Percentiles rank a stretch among this genome's conserved stretches.
These are phyloP conservation scores for Hirtodrosophila trivittata DNA, from an alignment of 2,888 invertebrate species.

Conservation along the genomic window DNA sequence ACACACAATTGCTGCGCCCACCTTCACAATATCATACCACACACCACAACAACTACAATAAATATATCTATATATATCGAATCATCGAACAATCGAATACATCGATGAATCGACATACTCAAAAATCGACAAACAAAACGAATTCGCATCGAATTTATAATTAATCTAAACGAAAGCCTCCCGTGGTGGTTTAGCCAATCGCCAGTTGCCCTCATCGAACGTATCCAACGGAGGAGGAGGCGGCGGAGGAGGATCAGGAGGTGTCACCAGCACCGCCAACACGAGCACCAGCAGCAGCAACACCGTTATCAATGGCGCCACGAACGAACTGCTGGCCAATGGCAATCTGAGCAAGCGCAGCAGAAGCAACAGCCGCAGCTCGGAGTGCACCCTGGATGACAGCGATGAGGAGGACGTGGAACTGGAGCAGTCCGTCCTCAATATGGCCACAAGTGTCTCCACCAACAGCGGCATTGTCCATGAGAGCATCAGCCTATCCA, in stretches of 20 bases:
- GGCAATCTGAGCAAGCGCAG: conserved; percentile 84
- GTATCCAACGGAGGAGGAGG: conserved; percentile 40
- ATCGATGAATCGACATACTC: conserved; percentile 7
- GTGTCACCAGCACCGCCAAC: conserved; percentile 17
- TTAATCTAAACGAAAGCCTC: conserved; percentile 85
- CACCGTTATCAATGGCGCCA: conserved; percentile 22
- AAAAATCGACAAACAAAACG: conserved; percentile 41
- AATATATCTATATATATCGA: conserved; percentile 9
- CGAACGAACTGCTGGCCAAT: conserved; percentile 56
- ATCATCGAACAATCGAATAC: conserved; percentile 5
- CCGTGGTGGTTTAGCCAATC: conserved; percentile 89
- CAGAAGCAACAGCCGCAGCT: conserved; percentile 84
- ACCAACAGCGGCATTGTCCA: conserved; percentile 20
- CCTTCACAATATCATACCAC: conserved; percentile 14
- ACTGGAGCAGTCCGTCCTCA: conserved; percentile 65
- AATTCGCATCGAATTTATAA: conserved; percentile 32
- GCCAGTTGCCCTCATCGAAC: conserved; percentile 86
- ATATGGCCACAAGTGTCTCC: conserved; percentile 30
- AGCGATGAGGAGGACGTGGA: conserved; percentile 82
- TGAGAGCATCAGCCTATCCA: conserved; percentile 83
- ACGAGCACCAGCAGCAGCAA: conserved; percentile 7
- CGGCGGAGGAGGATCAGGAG: conserved; percentile 25
- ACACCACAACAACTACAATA: conserved; percentile 34
- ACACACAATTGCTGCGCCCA: conserved; percentile 23
- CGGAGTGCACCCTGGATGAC: conserved; percentile 80